These are phyloP conservation scores for Octonoba sinensis DNA, from an alignment of 2,888 invertebrate species.

Conservation along the genomic window DNA sequence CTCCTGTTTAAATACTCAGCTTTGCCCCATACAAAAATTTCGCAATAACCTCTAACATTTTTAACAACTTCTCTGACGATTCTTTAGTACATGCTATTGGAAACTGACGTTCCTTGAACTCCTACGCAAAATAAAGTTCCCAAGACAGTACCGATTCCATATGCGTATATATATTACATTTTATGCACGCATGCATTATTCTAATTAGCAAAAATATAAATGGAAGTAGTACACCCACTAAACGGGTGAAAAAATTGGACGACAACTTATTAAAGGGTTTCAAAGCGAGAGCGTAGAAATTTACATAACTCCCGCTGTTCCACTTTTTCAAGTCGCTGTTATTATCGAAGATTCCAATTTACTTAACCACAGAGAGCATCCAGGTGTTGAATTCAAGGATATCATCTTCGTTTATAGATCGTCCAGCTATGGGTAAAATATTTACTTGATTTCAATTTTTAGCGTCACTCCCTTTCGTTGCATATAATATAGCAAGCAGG, in stretches of 20 bases:
- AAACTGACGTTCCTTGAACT: neutral
- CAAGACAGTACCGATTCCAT: conserved; percentile 30
- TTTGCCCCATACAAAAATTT: no score
- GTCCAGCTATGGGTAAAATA: conserved; percentile 29
- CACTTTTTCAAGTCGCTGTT: neutral
- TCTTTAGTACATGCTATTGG: no score
- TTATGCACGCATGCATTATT: conserved; percentile 1
- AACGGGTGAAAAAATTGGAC: conserved; percentile 3
- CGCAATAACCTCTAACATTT: no score
- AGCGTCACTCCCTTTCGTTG: conserved; percentile 12
- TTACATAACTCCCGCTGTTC: conserved; percentile 16
- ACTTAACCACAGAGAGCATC: conserved; percentile 4
- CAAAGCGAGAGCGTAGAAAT: neutral
- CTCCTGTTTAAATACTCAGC: no score
- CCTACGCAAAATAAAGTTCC: conserved; percentile 19
- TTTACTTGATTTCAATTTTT: conserved; percentile 29
- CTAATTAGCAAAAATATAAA: conserved; percentile 16
- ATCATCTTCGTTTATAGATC: neutral
- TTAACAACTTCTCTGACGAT: no score
- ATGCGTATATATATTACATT: no score
- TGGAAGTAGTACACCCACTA: conserved; percentile 13
- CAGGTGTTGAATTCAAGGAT: conserved; percentile 51
- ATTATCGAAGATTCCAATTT: neutral
- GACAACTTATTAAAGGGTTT: conserved; percentile 16
- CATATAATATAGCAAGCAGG: neutral